These are phyloP conservation scores for Lipophrys pholis DNA, from an alignment of 2,113 vertebrate species.

Conservation along the genomic window DNA sequence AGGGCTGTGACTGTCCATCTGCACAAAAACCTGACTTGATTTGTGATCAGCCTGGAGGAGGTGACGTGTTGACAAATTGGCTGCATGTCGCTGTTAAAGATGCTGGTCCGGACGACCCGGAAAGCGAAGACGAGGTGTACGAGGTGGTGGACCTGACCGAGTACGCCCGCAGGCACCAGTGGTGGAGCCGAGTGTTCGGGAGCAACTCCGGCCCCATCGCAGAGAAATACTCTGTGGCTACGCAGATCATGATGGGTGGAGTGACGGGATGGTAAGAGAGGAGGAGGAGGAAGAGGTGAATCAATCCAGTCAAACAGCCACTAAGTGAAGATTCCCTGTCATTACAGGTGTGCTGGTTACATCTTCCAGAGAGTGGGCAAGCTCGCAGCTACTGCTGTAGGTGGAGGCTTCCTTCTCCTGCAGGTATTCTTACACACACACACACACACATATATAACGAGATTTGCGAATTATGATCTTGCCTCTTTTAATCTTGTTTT, in stretches of 20 bases:
- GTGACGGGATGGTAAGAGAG: slow-evolving; percentile 93
- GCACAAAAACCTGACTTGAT: no score
- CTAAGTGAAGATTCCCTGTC: no score
- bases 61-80: no score
- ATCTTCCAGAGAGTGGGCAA: slow-evolving; percentile 98
- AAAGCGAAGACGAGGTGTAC: slow-evolving; percentile 94
- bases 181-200: slow-evolving; percentile 96
- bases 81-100: no score
- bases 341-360: slow-evolving; percentile 95
- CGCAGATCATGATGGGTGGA: slow-evolving; percentile 97
- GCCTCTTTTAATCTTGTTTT: no score
- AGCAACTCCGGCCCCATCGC: slow-evolving; percentile 93
- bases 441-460: no score
- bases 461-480: no score
- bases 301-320: no score
- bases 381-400: slow-evolving; percentile 94
- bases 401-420: slow-evolving; percentile 96
- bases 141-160: slow-evolving; percentile 96
- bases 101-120: slow-evolving; percentile 83
- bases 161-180: slow-evolving; percentile 93
- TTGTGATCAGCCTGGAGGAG: no score
- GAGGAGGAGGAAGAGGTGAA: no score
- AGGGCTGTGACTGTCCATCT: no score
- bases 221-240: slow-evolving; percentile 97
- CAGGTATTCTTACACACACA: slow-evolving; percentile 82